Evolutionary conservation across 1,140 invertebrate species (phyloP), one percentile per base, ranked within the genome.

Genomic region (Rhopalosiphum padi): DNA sequence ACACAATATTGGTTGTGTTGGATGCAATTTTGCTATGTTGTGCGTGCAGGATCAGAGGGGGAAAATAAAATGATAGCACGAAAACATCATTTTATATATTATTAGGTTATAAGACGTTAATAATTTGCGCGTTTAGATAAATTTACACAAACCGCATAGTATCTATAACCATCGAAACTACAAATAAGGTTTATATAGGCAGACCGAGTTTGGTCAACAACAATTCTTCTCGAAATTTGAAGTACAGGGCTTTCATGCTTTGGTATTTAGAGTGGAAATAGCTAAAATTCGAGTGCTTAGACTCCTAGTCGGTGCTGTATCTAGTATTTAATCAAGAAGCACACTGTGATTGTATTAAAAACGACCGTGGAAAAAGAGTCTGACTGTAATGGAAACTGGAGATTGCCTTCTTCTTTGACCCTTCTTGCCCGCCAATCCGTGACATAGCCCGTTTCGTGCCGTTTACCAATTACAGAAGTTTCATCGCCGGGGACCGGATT

Each of bases 391-490:
- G 88, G 88, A 89, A 89, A 89, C 88, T 89, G 51, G n/a, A 89
- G 88, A 89, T 89, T 89, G 88, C 88, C 88, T 89, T 89, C 88
- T 89, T 51, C 88, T 89, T 55, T 89, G 88, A 89, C 88, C 88
- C 88, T 55, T 55, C 88, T 37, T 89, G 35, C 88, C 35, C 35
- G 35, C 25, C 88, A 89, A 55, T 35, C 41, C 43, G 35, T 83
- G 68, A 48, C 43, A 92, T 48, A 21, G 91, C 46, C 68, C 68
- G 91, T 92, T 83, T 92, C 91, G 91, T 82, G 91, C 22, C 91
- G 91, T 92, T 92, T 92, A 92, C 91, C 91, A 92, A 92, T 92
- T 92, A 82, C 77, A 46, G 68, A 92, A 92, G 91, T 92, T 92
- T 92, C 91, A 82, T 92, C 46, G 68, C 60, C 68, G 43, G 91